Conservation (phyloP, 1,140 invertebrate genomes). For the Bombus picipes region DNA sequence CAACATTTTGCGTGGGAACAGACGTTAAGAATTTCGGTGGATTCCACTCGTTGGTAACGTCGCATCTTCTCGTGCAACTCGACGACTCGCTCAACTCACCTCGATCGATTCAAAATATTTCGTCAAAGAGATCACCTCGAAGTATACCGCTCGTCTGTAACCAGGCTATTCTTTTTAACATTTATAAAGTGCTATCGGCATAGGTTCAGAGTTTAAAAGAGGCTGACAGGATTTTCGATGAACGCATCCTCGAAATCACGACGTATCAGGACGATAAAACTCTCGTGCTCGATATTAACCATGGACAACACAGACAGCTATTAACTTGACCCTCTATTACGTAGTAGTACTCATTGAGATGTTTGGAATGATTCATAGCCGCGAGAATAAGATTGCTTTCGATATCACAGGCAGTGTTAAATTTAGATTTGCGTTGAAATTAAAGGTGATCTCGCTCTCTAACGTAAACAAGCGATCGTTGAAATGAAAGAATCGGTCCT, state of each 20-base stretch:
- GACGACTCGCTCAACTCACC: neutral
- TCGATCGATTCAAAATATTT: neutral
- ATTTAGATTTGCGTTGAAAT: neutral
- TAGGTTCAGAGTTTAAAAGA: neutral
- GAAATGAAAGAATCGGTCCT: neutral
- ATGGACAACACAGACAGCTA: neutral
- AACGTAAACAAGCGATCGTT: neutral
- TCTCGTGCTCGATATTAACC: neutral
- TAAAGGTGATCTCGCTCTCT: neutral
- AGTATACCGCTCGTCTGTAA: neutral
- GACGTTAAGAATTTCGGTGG: constrained; percentile 27
- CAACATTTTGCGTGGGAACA: constrained; percentile 32
- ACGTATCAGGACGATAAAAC: neutral
- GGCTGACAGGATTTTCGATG: neutral
- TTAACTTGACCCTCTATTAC: neutral
- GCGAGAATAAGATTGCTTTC: constrained; percentile 14
- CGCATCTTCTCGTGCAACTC: neutral
- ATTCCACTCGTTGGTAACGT: constrained; percentile 19
- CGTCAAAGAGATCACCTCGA: neutral
- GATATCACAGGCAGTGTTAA: constrained; percentile 8
- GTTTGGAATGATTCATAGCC: neutral
- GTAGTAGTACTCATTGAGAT: neutral
- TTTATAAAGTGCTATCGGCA: neutral
- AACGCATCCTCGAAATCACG: neutral
- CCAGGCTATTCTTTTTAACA: neutral